phyloP scores from a whole-genome alignment of 2,797 vertebrate species.

The Otus scops region DNA sequence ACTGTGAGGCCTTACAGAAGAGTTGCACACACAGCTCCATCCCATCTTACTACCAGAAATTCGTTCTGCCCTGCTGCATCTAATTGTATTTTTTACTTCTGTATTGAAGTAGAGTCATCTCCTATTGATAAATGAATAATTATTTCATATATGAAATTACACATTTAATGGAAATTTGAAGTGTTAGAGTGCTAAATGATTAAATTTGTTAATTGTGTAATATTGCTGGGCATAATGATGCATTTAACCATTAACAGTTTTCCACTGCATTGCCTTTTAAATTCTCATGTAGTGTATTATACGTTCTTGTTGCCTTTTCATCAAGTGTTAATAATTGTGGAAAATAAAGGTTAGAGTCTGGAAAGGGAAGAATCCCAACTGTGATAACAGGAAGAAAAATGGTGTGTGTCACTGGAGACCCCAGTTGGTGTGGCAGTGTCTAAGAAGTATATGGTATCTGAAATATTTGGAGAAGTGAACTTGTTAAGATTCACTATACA shows the following conservation, averaged over 20 bases:
- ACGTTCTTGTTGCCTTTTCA: conserved; percentile 29
- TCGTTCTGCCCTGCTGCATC: conserved; percentile 32
- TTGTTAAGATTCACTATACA: neutral
- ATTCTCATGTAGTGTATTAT: neutral
- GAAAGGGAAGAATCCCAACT: neutral
- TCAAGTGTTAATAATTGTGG: conserved; percentile 25
- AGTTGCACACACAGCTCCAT: neutral
- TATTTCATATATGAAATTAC: conserved; percentile 31
- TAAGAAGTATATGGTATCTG: neutral
- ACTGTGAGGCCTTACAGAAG: neutral
- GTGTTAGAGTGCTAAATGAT: conserved; percentile 43
- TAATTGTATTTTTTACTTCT: conserved; percentile 50
- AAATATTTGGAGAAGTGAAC: neutral
- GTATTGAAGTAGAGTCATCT: conserved; percentile 29
- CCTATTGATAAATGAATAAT: conserved; percentile 62
- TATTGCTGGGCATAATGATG: conserved; percentile 32
- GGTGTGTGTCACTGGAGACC: neutral
- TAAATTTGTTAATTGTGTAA: conserved; percentile 57
- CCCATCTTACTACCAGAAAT: neutral
- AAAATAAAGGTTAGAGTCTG: neutral
- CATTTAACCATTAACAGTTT: conserved; percentile 47
- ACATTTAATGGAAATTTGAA: conserved; percentile 60
- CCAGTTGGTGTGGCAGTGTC: neutral
- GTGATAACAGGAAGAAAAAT: neutral
- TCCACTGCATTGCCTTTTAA: conserved; percentile 14